These are phyloP conservation scores for Cyphomyrmex costatus DNA, from an alignment of 1,140 invertebrate genomes.

Conservation along the genomic window DNA sequence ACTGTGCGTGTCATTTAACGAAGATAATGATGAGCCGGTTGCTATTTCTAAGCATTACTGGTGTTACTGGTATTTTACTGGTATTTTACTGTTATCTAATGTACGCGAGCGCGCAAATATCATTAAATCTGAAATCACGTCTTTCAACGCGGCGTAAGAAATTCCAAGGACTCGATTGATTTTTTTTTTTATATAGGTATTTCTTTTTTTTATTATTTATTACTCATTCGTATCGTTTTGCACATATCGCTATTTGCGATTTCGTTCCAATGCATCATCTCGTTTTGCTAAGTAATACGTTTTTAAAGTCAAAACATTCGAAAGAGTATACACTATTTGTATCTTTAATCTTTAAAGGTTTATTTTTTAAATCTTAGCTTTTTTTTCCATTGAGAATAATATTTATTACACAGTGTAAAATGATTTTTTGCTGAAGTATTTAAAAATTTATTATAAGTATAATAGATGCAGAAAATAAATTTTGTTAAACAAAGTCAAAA, in stretches of 20 bases:
- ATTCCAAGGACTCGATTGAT: background rate
- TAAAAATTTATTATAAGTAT: too few species aligned
- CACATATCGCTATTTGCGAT: background rate
- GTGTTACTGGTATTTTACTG: background rate
- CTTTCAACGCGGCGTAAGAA: background rate
- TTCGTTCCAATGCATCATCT: background rate
- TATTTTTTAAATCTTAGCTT: too few species aligned
- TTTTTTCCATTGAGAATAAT: too few species aligned
- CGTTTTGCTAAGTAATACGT: background rate
- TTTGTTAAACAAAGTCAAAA: too few species aligned
- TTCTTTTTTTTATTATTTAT: background rate
- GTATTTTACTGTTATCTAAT: constrained; percentile 14
- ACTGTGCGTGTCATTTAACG: background rate
- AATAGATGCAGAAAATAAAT: too few species aligned
- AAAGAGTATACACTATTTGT: background rate
- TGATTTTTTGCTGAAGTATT: too few species aligned
- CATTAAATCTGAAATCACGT: background rate
- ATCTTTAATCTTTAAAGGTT: too few species aligned
- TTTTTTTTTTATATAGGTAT: background rate
- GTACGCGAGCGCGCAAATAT: background rate
- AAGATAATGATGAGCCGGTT: constrained; percentile 13
- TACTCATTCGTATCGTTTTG: background rate
- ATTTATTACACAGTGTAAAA: too few species aligned
- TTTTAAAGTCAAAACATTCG: background rate
- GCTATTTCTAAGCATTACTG: background rate